phyloP scores from a whole-genome alignment of 2,113 vertebrate species.

The Tenebrosternarchus preto region DNA sequence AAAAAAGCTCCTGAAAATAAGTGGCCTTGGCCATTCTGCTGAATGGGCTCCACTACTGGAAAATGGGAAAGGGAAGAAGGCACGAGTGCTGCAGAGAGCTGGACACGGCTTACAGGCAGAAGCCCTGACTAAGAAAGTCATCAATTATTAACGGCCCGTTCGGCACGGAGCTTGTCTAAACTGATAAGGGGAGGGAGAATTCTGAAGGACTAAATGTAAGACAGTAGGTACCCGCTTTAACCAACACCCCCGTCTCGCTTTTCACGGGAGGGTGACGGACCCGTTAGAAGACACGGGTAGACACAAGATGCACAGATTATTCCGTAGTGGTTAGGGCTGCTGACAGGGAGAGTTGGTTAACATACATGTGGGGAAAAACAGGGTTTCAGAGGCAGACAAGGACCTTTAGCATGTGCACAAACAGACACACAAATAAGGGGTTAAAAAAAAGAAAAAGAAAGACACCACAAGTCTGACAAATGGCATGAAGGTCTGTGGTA shows the following conservation, averaged over 20 bases:
- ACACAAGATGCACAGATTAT: constrained; percentile 47
- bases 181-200: constrained; percentile 30
- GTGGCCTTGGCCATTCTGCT: constrained; percentile 33
- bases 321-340: constrained; percentile 57
- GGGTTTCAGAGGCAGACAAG: constrained; percentile 45
- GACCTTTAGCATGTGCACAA: constrained; percentile 17
- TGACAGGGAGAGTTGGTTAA: constrained; percentile 64
- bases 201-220: constrained; percentile 49
- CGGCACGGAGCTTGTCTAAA: constrained; percentile 43
- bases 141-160: constrained; percentile 55
- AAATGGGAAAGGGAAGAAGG: constrained; percentile 34
- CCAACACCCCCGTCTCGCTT: constrained; percentile 51
- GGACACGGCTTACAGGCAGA: constrained; percentile 38
- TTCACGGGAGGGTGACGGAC: constrained; percentile 66
- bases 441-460: too few relatives aligned
- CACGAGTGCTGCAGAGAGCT: constrained; percentile 44
- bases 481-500: constrained; percentile 36
- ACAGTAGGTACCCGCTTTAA: constrained; percentile 57
- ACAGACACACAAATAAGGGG: constrained; percentile 1
- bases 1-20: constrained; percentile 23
- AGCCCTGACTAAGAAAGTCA: constrained; percentile 51
- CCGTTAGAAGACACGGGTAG: constrained; percentile 56
- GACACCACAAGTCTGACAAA: constrained; percentile 25
- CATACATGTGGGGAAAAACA: constrained; percentile 15
- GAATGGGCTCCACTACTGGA: constrained; percentile 41